Base-by-base conservation (phyloP, 2,797 vertebrate genomes). In the Aselliscus stoliczkanus region DNA sequence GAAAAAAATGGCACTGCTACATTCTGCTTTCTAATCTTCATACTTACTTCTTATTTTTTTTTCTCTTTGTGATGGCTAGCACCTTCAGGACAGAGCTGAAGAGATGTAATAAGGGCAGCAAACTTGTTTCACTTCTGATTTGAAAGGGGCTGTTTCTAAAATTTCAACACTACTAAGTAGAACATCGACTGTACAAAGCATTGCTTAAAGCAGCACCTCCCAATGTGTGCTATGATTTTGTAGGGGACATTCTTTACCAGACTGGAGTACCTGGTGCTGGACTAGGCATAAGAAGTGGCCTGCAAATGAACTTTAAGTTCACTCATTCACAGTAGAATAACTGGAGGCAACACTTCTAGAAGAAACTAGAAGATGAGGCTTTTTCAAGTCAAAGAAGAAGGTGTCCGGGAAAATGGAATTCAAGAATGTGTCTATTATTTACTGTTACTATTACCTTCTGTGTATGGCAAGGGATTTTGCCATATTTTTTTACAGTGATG, bases 141-240 rank as follows among this genome's bases (percentile, higher is more conserved):
- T 73, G 72, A n/a, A 91, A 96, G 62, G 52, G 23, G 60, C 92
- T 92, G 18, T 58, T 94, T 95, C 58, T 72, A 90, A 95, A 95
- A 95, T 14, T 42, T 69, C 34, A 37, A 52, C 73, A 27, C 37
- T 20, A 27, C 37, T 20, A 27, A 34, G 5, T 23, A 81, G 52
- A 84, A 31, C 42, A 8, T 65, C 0, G 11, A 25, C 56, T 84
- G 79, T 31, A 34, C 5, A 42, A 39, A 9, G 47, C 47, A 17
- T n/a, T 83, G 83, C 50, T 47, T 13, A 70, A n/a, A 54, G 13
- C 47, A 60, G 14, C 27, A 29, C 60, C 80, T 52, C 50, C 34
- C 34, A 65, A 58, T 76, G 12, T 60, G 37, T 50, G 23, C 29
- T 44, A 2, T 60, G 31, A 81, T 56, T 84, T 67, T 60, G 29